Evolutionary conservation across 2,113 vertebrate species (phyloP), one percentile per base, ranked within the genome.

Genomic region (Urocolius indicus): DNA sequence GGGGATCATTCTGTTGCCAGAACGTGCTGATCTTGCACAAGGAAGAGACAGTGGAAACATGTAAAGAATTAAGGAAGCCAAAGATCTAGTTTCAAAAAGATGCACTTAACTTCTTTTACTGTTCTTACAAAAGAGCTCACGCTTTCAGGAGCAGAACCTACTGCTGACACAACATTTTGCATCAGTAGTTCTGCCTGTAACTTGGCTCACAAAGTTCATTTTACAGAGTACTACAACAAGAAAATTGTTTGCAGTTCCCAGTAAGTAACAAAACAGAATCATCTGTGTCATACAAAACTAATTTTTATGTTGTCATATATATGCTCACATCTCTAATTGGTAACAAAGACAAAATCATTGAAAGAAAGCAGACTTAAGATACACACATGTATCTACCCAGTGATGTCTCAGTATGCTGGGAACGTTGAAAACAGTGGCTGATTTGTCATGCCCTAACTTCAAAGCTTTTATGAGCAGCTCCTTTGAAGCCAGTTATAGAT

Each of bases 401-500:
- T 20, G 45, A 45, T 46, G 79, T 10, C 68, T 3, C 11, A 66
- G 26, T 24, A 30, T 10, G 38, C 75, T 88, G 84, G 55, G 79
- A 90, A 77, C 72, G 34, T 3, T 52, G 73, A 67, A 58, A 67
- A 81, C 18, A 62, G 66, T 1, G 41, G 29, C 48, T 86, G 65
- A 81, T 81, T 66, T 89, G 45, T 84, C 89, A 93, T 4, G 1
- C 18, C 12, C 7, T 72, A 72, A 38, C 69, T 91, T 84, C 80
- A 87, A 78, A 68, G 63, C 76, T 78, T 84, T 65, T 36, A 74
- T 3, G 27, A 94, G 61, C 43, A 12, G 21, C 45, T 61, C 48
- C 86, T 95, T 94, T 97, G 95, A 96, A 97, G 91, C 14, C 43
- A 67, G 59, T 46, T 36, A 58, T 72, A 1, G 13, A 84, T 74